phyloP scores from a whole-genome alignment of 2,797 vertebrate species.

The Oophaga sylvatica region DNA sequence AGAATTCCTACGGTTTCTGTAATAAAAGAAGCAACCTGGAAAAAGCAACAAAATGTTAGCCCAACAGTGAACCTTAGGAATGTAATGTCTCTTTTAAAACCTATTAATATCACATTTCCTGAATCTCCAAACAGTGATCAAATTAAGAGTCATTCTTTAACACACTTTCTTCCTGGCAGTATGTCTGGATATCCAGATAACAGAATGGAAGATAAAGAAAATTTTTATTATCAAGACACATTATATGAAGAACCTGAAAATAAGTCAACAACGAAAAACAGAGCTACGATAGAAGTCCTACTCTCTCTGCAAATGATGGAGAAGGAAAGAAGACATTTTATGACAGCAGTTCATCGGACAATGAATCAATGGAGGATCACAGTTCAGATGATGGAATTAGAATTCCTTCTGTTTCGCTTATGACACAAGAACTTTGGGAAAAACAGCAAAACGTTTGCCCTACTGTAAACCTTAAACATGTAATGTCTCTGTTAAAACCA shows the following conservation, averaged over 20 bases:
- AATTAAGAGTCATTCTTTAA: background rate
- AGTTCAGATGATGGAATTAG: constrained; percentile 14
- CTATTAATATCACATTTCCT: constrained; percentile 6
- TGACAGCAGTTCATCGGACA: constrained; percentile 61
- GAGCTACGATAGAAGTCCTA: background rate
- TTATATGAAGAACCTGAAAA: background rate
- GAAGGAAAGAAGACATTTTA: background rate
- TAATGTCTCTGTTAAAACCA: constrained; percentile 16
- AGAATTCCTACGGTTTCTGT: background rate
- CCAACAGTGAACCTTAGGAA: constrained; percentile 20
- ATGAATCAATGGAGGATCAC: constrained; percentile 31
- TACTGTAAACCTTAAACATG: constrained; percentile 20
- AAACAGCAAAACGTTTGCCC: background rate
- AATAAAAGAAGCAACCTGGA: background rate
- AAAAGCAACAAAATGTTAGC: background rate
- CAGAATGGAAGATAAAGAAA: background rate
- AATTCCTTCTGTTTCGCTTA: background rate
- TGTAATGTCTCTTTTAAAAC: constrained; percentile 14
- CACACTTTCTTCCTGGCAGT: background rate
- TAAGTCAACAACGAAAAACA: background rate
- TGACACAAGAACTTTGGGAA: background rate
- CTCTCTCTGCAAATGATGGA: background rate
- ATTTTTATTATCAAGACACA: background rate
- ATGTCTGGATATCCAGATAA: background rate
- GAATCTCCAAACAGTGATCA: background rate